phyloP scores from a whole-genome alignment of 1,140 invertebrate species.

The Ruditapes philippinarum region DNA sequence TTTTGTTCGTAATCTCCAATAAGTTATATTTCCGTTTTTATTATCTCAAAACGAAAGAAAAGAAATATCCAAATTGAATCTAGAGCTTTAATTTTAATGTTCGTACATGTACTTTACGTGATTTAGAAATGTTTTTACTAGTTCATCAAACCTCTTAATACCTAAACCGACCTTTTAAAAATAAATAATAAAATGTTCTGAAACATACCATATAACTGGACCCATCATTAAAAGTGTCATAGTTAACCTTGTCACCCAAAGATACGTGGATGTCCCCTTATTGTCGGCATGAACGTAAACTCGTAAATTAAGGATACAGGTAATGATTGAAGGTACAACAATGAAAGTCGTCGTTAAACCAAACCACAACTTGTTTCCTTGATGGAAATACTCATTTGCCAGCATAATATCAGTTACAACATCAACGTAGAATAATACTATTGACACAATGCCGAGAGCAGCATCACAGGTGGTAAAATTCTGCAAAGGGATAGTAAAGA shows the following conservation, averaged over 20 bases:
- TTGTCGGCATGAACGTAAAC: conserved; percentile 49
- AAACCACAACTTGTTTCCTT: not conserved
- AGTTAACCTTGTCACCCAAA: conserved; percentile 45
- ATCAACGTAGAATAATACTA: conserved; percentile 62
- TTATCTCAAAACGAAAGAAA: too few species aligned
- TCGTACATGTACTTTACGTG: too few species aligned
- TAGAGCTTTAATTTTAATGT: too few species aligned
- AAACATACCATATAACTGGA: conserved; percentile 61
- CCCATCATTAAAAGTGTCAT: conserved; percentile 59
- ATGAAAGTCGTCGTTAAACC: conserved; percentile 51
- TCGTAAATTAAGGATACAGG: conserved; percentile 50
- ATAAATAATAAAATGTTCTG: too few species aligned
- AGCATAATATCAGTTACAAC: conserved; percentile 52
- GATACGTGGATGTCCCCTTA: not conserved
- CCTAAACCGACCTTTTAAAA: too few species aligned
- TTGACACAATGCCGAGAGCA: conserved; percentile 42
- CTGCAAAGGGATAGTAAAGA: too few species aligned
- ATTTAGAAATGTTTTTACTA: too few species aligned
- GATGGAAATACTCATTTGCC: conserved; percentile 44
- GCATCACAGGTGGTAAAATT: too few species aligned
- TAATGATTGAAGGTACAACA: conserved; percentile 35
- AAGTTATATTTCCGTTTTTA: too few species aligned
- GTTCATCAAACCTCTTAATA: too few species aligned
- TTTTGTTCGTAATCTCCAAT: too few species aligned
- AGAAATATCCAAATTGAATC: too few species aligned